Evolutionary conservation across 2,888 invertebrate species (phyloP).

Genomic region (Cheilosia vulpina): DNA sequence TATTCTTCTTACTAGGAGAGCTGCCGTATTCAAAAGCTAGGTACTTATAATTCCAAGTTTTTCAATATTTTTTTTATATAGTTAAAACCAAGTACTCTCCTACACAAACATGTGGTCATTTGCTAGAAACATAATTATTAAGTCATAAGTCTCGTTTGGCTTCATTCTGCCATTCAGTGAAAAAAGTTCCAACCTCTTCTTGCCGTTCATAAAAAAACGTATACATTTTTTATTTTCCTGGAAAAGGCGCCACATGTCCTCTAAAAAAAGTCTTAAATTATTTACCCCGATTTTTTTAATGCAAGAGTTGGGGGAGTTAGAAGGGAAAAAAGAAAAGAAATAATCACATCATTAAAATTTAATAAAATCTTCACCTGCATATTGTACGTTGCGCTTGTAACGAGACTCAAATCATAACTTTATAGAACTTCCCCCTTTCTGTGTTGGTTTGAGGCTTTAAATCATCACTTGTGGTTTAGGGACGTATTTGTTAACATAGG

Average conservation of each 20-base stretch:
- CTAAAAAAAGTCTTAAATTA: conserved; percentile 63
- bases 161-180: conserved; percentile 8
- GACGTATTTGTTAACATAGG: conserved; percentile 73
- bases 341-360: conserved; percentile 75
- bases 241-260: conserved; percentile 72
- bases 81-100: background rate
- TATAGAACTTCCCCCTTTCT: conserved; percentile 62
- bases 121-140: conserved; percentile 37
- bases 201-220: conserved; percentile 9
- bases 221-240: conserved; percentile 73
- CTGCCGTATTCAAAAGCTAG: too few species aligned
- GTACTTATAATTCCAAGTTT: too few species aligned
- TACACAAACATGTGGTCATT: conserved; percentile 44
- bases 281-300: conserved; percentile 46
- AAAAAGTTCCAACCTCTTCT: conserved; percentile 35
- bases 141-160: conserved; percentile 13
- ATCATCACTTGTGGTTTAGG: conserved; percentile 74
- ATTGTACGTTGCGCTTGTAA: conserved; percentile 66
- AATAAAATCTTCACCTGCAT: conserved; percentile 75
- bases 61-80: background rate
- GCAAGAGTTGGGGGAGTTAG: conserved; percentile 55
- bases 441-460: conserved; percentile 60
- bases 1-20: too few species aligned
- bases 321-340: conserved; percentile 63
- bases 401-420: conserved; percentile 66